Conservation (phyloP, 2,113 vertebrate genomes). For the human region GRCh38 chr15:86377501-86378000, state of each 20-base stretch:
- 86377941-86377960: neutral
- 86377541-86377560: neutral
- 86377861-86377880: neutral
- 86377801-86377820: neutral
- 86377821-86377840: neutral
- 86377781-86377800: neutral
- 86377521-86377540: neutral
- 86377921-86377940: neutral
- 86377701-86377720: neutral
- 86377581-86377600: conserved; percentile 41
- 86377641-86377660: neutral
- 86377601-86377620: conserved; percentile 41
- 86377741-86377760: neutral
- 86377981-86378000: neutral
- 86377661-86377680: neutral
- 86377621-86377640: conserved; percentile 25
- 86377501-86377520: neutral
- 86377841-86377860: accelerated
- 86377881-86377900: neutral
- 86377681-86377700: neutral
- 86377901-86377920: neutral
- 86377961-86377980: neutral
- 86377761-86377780: accelerated
- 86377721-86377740: no score
- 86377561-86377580: neutral